Evolutionary conservation across 2,888 invertebrate genomes (phyloP).

Genomic region (Thymelicus acteon): DNA sequence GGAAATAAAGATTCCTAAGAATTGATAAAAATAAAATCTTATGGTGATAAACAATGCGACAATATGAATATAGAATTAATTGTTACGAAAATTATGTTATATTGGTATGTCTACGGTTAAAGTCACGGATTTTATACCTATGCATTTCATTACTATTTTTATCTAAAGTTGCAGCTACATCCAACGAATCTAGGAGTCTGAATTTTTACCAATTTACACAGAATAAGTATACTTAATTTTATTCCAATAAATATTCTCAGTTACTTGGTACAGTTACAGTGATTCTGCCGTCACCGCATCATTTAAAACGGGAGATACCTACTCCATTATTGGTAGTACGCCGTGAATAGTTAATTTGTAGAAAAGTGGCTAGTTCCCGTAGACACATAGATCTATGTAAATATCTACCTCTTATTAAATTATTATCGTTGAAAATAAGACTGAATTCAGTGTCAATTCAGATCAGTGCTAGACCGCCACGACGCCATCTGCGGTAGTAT

Average conservation of each 20-base stretch:
- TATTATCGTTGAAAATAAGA: slow-evolving; percentile 74
- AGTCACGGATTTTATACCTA: slow-evolving; percentile 15
- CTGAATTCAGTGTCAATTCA: slow-evolving; percentile 85
- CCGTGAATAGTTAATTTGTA: neutral
- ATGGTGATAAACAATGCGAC: slow-evolving; percentile 78
- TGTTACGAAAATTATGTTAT: slow-evolving; percentile 48
- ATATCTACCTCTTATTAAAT: slow-evolving; percentile 70
- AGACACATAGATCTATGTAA: slow-evolving; percentile 59
- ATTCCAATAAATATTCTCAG: neutral
- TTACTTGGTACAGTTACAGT: neutral
- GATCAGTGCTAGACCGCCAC: slow-evolving; percentile 51
- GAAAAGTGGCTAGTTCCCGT: slow-evolving; percentile 39
- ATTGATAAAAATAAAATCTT: slow-evolving; percentile 47
- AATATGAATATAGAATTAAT: slow-evolving; percentile 78
- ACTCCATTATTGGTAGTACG: neutral
- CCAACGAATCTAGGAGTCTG: slow-evolving; percentile 31
- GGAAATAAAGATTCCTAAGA: slow-evolving; percentile 42
- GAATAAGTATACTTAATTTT: neutral
- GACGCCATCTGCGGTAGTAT: slow-evolving; percentile 22
- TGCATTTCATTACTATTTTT: slow-evolving; percentile 7
- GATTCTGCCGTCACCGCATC: neutral
- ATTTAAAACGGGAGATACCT: neutral
- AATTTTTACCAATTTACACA: slow-evolving; percentile 26
- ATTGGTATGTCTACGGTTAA: slow-evolving; percentile 26
- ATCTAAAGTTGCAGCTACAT: slow-evolving; percentile 15